Base-by-base conservation (phyloP, 2,797 vertebrate genomes). In the Taeniopygia guttata region DNA sequence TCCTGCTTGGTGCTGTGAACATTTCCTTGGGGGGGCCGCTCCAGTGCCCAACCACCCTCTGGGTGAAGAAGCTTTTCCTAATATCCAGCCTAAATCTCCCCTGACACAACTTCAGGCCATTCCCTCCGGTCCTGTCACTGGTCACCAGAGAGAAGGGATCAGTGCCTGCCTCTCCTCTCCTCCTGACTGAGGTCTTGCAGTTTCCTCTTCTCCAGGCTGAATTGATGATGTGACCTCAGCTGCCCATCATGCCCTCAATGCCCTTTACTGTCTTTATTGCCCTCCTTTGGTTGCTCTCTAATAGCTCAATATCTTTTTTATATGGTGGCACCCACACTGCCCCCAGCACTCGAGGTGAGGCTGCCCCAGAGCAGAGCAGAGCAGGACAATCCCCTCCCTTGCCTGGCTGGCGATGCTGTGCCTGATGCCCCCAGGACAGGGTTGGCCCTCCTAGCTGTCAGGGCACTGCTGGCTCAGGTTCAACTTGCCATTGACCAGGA, bases 391-490 rank as follows among this genome's bases (percentile, higher is more conserved):
- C 16, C 10, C 5, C 16, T 67, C 6, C 18, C 15, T 48, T 19
- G 7, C 27, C 25, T 0, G 0, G 9, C 26, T 74, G 26, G 3
- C 0, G 0, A 23, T 67, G 60, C 26, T 60, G 30, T 27, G 3
- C 23, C n/a, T 72, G 51, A 45, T 51, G 29, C 4, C 0, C 13
- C 5, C 45, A 30, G n/a, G 51, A 26, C 23, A 52, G 0, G 0
- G 3, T 0, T 87, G 20, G 0, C 14, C 20, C 21, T 67, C 15
- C 34, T 60, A 68, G 26, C 30, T 60, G 8, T 15, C 54, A 54
- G 30, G 46, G 8, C 14, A 32, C 42, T 40, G 16, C 22, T 48
- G 55, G 0, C 3, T 36, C 48, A 36, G 0, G 1, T 10, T 29
- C 3, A 19, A 5, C 26, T 32, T 42, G 2, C 13, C 22, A 23